Base-by-base conservation (phyloP, 35 echinoderm and acorn worm species). In the Ophiothrix spiculata region DNA sequence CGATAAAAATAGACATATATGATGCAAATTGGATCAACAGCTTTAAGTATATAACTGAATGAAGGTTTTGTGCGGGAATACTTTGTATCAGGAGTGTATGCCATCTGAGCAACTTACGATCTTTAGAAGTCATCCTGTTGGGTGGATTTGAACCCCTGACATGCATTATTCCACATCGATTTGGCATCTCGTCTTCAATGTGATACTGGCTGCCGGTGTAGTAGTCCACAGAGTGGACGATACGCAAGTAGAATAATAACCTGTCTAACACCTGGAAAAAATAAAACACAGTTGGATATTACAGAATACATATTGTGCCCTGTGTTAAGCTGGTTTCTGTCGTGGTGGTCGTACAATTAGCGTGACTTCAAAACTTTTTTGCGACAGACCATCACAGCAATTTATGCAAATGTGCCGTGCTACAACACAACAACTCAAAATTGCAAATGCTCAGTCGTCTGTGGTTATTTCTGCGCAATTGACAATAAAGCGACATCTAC, bases 111-210 rank as follows among this genome's bases (percentile, higher is more conserved):
- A 11, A 74, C 88, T 93, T 91, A 94, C 96, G 35, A 37, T 99
- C 96, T 88, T 89, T 99, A 64, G 94, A 85, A 1, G 92, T 91
- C 23, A 94, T 40, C 11, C 92, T 85, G 54, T 76, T 98, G 12
- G 92, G 89, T 40, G 96, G 96, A 80, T 88, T 93, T 0, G 90
- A 81, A 40, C 96, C 96, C 79, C 96, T 56, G 17, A 64, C 81
- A 33, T 94, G 92, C 86, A 94, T 89, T 21, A 99, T 93, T 19
- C 96, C 96, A 74, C 96, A 99, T 37, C 96, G 80, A 38, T 93
- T 99, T 19, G 96, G 96, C 96, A 99, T 99, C 82, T 94, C 92
- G 46, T 99, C 96, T 39, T 99, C 96, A 56, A 94, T 99, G 78
- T 88, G 88, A 46, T 94, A 99, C 64, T 91, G 83, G 8, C 88